Base-by-base conservation (phyloP, 2,888 invertebrate genomes). In the Eledona agricola region DNA sequence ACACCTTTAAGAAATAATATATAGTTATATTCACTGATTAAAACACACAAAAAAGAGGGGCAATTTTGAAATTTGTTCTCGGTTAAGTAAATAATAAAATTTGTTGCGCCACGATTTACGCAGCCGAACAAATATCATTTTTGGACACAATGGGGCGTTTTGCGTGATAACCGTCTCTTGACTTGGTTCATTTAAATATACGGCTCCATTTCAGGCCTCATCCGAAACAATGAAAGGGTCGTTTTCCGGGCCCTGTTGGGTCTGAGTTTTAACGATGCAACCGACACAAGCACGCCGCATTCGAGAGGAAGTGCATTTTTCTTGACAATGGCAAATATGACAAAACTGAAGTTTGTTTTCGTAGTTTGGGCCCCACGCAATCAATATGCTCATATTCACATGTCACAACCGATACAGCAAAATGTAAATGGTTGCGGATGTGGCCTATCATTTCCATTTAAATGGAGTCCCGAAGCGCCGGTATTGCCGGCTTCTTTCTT, bases 391-490 rank as follows among this genome's bases (percentile, higher is more conserved):
- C 16, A 47, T 20, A 51, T 46, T 55, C 55, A 58, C 60, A 59
- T 61, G 64, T 68, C 66, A 60, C 61, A 46, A 62, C 60, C 64
- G 60, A 66, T 67, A 66, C 62, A 68, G 67, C 66, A 63, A 67
- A 63, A 70, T 66, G 69, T 69, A 67, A 69, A 69, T 67, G 64
- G 64, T 59, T 57, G 59, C 60, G 67, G 68, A 70, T 67, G 65
- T 62, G 59, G 65, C 59, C 66, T 67, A 68, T 71, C 69, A 71
- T 71, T 71, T 70, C 70, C 71, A 70, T 71, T 71, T 70, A 70
- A 70, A 71, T 70, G 60, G 70, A 68, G 69, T 69, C 66, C 67
- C 64, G 62, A 57, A 64, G 62, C 60, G 60, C 55, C 65, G 67
- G 69, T 70, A 70, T 70, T 69, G 68, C 65, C 62, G 40, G 7